A percentile compares a stretch with the other conserved stretches of the same genome.
Evolutionary conservation across 1,140 invertebrate species (phyloP).

Genomic region (Gryon sp.): DNA sequence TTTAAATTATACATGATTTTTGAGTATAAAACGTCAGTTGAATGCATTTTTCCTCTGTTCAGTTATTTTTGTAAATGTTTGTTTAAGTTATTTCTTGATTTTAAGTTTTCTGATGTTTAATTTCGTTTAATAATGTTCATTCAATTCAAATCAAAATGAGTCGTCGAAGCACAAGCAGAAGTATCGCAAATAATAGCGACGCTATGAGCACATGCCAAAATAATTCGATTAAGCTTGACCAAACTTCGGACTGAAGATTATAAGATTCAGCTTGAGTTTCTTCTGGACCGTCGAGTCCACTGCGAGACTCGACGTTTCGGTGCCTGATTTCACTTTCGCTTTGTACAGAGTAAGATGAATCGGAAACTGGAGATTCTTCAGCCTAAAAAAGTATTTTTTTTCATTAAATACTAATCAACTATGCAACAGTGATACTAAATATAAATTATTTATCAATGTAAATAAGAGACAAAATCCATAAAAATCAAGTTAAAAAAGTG

Average conservation of each 20-base stretch:
- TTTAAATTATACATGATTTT: constrained; percentile 11
- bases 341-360: constrained; percentile 53
- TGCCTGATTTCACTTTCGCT: constrained; percentile 69
- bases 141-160: constrained; percentile 71
- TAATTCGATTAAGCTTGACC: constrained; percentile 74
- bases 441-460: not conserved
- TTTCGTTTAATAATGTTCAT: no score
- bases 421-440: not conserved
- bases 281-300: constrained; percentile 57
- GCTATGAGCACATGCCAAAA: constrained; percentile 75
- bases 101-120: no score
- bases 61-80: no score
- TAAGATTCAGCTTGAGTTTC: constrained; percentile 50
- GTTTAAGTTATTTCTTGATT: no score
- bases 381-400: constrained; percentile 64
- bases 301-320: constrained; percentile 65
- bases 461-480: not conserved
- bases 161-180: constrained; percentile 74
- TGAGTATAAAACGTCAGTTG: constrained; percentile 41
- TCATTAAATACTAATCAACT: not conserved
- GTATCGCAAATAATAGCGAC: constrained; percentile 72
- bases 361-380: constrained; percentile 69
- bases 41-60: no score
- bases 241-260: constrained; percentile 52
- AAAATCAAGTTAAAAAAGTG: not conserved